phyloP scores from a whole-genome alignment of 2,888 invertebrate species.

The Sepiola atlantica region DNA sequence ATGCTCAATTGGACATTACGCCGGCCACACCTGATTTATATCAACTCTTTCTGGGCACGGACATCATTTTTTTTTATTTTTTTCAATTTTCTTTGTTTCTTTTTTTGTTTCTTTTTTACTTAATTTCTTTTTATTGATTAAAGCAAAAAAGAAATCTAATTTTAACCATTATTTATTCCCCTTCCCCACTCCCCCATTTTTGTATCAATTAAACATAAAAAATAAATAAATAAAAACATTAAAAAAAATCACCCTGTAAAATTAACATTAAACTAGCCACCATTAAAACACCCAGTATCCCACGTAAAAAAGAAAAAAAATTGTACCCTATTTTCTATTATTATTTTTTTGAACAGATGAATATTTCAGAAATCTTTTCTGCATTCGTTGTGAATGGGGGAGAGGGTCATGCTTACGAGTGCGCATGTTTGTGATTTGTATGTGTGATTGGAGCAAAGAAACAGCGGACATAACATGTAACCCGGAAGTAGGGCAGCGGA shows the following conservation, averaged over 20 bases:
- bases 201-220: neutral
- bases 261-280: neutral
- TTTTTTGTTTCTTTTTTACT: neutral
- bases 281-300: neutral
- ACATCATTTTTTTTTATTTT: neutral
- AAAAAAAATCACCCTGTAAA: neutral
- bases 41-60: conserved; percentile 20
- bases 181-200: neutral
- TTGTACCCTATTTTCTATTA: neutral
- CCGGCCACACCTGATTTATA: neutral
- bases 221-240: neutral
- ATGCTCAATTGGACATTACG: neutral
- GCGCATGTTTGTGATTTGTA: neutral
- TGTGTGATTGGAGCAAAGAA: neutral
- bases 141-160: neutral
- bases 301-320: neutral
- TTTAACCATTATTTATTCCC: conserved; percentile 2
- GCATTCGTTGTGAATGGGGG: neutral
- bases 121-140: neutral
- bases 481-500: neutral
- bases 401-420: neutral
- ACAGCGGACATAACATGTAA: neutral
- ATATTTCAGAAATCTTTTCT: neutral
- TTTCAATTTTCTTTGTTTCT: neutral
- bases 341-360: neutral